Conservation (phyloP, 2,113 vertebrate genomes). For the Ptilonorhynchus violaceus region DNA sequence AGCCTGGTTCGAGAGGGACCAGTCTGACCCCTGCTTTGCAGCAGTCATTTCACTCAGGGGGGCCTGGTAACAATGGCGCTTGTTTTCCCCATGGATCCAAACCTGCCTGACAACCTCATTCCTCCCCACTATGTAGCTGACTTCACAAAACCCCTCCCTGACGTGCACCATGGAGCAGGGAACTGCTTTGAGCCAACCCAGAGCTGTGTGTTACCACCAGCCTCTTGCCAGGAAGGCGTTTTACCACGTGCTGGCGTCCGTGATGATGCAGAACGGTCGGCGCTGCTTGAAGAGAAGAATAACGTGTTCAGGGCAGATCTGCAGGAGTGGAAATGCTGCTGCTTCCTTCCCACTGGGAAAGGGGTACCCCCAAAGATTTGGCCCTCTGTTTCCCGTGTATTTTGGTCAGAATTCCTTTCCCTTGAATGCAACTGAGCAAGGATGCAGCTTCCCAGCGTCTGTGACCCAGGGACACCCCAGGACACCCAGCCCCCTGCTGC, state of each 20-base stretch:
- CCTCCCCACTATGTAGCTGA: not conserved
- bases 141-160: not conserved
- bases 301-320: not conserved
- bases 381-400: accelerated
- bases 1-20: not conserved
- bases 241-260: accelerated
- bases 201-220: not conserved
- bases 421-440: not conserved
- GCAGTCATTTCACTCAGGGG: not conserved
- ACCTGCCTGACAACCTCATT: not conserved
- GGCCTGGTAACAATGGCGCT: not conserved
- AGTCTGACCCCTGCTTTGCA: not conserved
- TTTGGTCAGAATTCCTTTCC: not conserved
- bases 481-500: too few species aligned
- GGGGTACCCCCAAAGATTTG: not conserved
- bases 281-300: not conserved
- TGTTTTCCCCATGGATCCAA: not conserved
- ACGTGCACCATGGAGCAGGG: not conserved
- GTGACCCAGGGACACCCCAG: not conserved
- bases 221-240: not conserved
- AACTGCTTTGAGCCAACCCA: not conserved
- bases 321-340: not conserved
- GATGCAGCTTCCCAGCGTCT: not conserved
- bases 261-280: accelerated
- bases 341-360: not conserved